phyloP scores from a whole-genome alignment of 2,113 vertebrate species.

The Sapajus apella region DNA sequence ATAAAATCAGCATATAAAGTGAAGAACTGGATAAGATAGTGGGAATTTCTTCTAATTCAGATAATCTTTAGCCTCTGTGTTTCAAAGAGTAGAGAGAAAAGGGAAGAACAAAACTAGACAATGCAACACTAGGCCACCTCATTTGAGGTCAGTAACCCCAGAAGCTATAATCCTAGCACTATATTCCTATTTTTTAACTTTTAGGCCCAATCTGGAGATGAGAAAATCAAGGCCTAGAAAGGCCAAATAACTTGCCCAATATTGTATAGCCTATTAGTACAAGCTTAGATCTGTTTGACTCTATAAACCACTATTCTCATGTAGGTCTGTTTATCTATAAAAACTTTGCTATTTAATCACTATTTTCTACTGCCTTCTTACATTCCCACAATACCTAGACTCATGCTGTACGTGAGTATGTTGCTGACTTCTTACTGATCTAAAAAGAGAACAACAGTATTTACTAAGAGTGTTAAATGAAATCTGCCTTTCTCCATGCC shows the following conservation, averaged over 20 bases:
- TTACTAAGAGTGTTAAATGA: background rate
- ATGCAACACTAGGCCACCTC: background rate
- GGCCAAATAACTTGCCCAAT: background rate
- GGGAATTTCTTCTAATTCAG: background rate
- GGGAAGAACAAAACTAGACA: background rate
- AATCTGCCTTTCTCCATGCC: background rate
- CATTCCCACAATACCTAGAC: background rate
- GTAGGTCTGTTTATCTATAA: background rate
- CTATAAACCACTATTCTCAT: background rate
- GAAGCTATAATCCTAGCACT: background rate
- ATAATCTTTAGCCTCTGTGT: background rate
- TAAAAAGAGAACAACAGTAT: background rate
- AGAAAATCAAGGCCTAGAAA: background rate
- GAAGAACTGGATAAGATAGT: background rate
- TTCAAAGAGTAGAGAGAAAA: background rate
- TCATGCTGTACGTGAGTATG: background rate
- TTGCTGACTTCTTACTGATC: background rate
- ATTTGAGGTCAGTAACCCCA: background rate
- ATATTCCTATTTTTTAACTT: background rate
- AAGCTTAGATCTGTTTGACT: background rate
- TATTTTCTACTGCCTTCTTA: background rate
- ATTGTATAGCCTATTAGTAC: background rate
- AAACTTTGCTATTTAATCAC: background rate
- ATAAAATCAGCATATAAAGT: background rate
- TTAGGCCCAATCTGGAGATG: background rate